Evolutionary conservation across 2,113 vertebrate species (phyloP).

Genomic region (Amphiprion ocellaris): DNA sequence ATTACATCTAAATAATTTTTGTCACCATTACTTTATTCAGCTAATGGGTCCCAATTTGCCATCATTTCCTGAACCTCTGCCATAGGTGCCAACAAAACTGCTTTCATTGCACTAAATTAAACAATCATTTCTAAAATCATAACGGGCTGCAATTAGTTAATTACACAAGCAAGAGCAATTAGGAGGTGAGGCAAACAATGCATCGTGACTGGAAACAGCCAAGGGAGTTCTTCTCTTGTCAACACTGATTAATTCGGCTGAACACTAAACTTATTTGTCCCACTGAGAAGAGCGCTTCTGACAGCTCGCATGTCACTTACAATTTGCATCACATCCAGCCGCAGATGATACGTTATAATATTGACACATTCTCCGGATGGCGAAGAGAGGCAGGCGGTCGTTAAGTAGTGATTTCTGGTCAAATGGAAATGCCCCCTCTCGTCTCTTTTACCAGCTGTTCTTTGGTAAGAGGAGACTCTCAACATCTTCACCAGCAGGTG

Average conservation of each 20-base stretch:
- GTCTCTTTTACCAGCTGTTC: constrained; percentile 56
- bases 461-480: constrained; percentile 33
- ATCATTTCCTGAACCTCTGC: constrained; percentile 48
- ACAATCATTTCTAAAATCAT: constrained; percentile 73
- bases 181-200: constrained; percentile 73
- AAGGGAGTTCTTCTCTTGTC: constrained; percentile 73
- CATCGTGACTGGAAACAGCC: constrained; percentile 67
- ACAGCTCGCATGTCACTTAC: constrained; percentile 67
- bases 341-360: constrained; percentile 60
- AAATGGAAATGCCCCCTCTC: constrained; percentile 45
- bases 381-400: constrained; percentile 26
- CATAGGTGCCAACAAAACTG: constrained; percentile 40
- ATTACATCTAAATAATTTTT: constrained; percentile 43
- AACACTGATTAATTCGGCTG: constrained; percentile 72
- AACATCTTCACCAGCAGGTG: constrained; percentile 67
- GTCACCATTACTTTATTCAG: constrained; percentile 51
- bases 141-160: constrained; percentile 78
- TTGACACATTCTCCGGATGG: constrained; percentile 50
- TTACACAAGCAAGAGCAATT: constrained; percentile 77
- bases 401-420: constrained; percentile 62
- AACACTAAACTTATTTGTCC: constrained; percentile 71
- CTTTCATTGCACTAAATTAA: constrained; percentile 70
- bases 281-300: constrained; percentile 46
- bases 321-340: constrained; percentile 59
- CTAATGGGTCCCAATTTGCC: constrained; percentile 39